Evolutionary conservation across 2,888 invertebrate species (phyloP).

Genomic region (Eupithecia exiguata): DNA sequence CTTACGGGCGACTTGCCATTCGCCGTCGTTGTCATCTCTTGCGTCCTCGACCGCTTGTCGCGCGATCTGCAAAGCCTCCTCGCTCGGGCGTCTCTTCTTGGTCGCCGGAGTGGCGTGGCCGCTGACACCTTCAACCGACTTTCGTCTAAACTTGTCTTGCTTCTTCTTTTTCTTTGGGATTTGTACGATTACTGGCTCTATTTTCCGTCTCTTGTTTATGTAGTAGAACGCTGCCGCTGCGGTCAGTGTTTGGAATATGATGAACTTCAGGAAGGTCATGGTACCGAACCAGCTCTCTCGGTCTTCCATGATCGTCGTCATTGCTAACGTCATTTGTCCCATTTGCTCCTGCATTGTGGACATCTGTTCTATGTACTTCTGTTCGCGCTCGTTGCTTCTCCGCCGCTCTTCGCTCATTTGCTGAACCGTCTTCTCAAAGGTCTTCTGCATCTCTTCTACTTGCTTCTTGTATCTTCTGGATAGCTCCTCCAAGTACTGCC

Average conservation of each 20-base stretch:
- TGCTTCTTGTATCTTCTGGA: constrained; percentile 97
- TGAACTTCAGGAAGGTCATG: constrained; percentile 82
- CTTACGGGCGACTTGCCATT: constrained; percentile 77
- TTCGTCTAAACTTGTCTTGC: constrained; percentile 80
- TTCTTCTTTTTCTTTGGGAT: constrained; percentile 68
- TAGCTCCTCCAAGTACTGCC: constrained; percentile 97
- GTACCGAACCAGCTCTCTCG: constrained; percentile 86
- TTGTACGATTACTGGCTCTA: constrained; percentile 60
- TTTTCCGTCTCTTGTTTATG: constrained; percentile 74
- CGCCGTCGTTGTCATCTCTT: constrained; percentile 76
- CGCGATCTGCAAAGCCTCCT: constrained; percentile 86
- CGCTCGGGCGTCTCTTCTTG: constrained; percentile 88
- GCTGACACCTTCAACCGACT: constrained; percentile 86
- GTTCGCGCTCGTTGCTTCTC: constrained; percentile 89
- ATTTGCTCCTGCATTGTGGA: constrained; percentile 86
- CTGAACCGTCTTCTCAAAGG: constrained; percentile 90
- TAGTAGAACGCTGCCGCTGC: constrained; percentile 79
- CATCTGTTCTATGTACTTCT: constrained; percentile 91
- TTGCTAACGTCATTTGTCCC: constrained; percentile 83
- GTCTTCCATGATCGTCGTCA: constrained; percentile 85
- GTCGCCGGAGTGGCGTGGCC: constrained; percentile 81
- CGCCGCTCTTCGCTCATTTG: constrained; percentile 89
- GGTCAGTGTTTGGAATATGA: constrained; percentile 78
- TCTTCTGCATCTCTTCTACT: constrained; percentile 96
- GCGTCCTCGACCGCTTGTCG: constrained; percentile 84